These are phyloP conservation scores for Andrena bicolor DNA, from an alignment of 2,888 invertebrate genomes.

Conservation along the genomic window DNA sequence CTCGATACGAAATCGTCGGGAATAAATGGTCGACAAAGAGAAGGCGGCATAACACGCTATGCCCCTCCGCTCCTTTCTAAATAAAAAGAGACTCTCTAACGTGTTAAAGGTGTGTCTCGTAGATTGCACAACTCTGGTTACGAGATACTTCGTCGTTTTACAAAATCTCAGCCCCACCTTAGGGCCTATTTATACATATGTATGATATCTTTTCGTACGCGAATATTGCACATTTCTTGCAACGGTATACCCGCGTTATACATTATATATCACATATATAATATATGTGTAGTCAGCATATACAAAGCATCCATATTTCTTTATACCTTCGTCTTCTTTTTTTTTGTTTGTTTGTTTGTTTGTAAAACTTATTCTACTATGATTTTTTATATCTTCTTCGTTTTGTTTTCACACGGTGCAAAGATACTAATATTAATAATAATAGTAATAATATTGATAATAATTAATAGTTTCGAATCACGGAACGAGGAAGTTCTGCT, in stretches of 20 bases:
- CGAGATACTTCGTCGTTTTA: conserved; percentile 64
- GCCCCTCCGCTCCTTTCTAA: conserved; percentile 28
- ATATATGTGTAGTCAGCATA: conserved; percentile 62
- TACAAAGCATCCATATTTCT: conserved; percentile 58
- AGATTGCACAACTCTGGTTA: conserved; percentile 61
- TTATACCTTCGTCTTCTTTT: conserved; percentile 10
- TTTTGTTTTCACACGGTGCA: conserved; percentile 52
- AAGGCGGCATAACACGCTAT: conserved; percentile 9
- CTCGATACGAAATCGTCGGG: conserved; percentile 14
- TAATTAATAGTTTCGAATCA: conserved; percentile 29
- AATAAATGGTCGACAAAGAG: conserved; percentile 33
- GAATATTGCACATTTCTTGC: conserved; percentile 69
- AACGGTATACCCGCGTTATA: conserved; percentile 55
- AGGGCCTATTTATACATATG: conserved; percentile 58
- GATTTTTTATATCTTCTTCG: conserved; percentile 35
- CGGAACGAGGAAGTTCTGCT: conserved; percentile 44
- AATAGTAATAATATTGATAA: conserved; percentile 26
- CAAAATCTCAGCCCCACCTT: conserved; percentile 68
- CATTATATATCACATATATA: conserved; percentile 57
- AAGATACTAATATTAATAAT: conserved; percentile 53
- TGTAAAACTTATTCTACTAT: conserved; percentile 68
- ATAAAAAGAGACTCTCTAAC: conserved; percentile 42
- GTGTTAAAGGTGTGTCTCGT: conserved; percentile 34
- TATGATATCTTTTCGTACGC: conserved; percentile 48
- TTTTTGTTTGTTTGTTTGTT: conserved; percentile 39